These are phyloP conservation scores for Chloroclysta siterata DNA, from an alignment of 2,888 invertebrate genomes.

Conservation along the genomic window DNA sequence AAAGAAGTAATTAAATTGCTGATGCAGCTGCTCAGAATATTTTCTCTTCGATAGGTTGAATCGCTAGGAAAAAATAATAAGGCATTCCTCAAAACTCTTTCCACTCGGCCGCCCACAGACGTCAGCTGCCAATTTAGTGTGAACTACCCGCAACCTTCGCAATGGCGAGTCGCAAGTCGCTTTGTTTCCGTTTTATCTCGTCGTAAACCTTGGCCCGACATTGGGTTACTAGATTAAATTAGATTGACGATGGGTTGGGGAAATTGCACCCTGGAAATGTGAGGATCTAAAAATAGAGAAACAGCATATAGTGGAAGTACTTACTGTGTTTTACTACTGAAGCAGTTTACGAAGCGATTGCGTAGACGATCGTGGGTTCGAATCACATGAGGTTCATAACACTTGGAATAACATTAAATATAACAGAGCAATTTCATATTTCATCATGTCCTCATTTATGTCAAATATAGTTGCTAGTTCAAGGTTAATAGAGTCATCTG, in stretches of 20 bases:
- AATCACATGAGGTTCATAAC: too few relatives aligned
- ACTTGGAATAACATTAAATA: not conserved
- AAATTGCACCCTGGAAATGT: slow-evolving; percentile 12
- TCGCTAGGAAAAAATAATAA: slow-evolving; percentile 2
- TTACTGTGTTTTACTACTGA: not conserved
- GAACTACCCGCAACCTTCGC: slow-evolving; percentile 39
- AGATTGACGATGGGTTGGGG: slow-evolving; percentile 21
- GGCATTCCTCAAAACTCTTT: slow-evolving; percentile 6
- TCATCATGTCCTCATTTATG: not conserved
- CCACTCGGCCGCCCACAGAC: slow-evolving; percentile 15
- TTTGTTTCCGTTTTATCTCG: slow-evolving; percentile 40
- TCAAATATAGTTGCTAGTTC: not conserved
- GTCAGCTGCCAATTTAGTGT: slow-evolving; percentile 39
- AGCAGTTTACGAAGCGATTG: not conserved
- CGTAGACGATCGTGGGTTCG: too few relatives aligned
- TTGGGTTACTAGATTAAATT: slow-evolving; percentile 27
- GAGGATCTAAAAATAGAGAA: slow-evolving; percentile 8
- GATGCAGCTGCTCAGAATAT: too few relatives aligned
- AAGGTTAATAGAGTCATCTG: not conserved
- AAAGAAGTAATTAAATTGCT: too few relatives aligned
- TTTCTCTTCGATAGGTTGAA: too few relatives aligned
- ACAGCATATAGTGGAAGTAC: not conserved
- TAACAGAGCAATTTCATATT: too few relatives aligned
- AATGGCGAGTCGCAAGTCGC: slow-evolving; percentile 29
- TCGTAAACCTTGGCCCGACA: slow-evolving; percentile 37